These are phyloP conservation scores for Prionailurus viverrinus DNA, from an alignment of 2,113 vertebrate genomes.

Conservation along the genomic window DNA sequence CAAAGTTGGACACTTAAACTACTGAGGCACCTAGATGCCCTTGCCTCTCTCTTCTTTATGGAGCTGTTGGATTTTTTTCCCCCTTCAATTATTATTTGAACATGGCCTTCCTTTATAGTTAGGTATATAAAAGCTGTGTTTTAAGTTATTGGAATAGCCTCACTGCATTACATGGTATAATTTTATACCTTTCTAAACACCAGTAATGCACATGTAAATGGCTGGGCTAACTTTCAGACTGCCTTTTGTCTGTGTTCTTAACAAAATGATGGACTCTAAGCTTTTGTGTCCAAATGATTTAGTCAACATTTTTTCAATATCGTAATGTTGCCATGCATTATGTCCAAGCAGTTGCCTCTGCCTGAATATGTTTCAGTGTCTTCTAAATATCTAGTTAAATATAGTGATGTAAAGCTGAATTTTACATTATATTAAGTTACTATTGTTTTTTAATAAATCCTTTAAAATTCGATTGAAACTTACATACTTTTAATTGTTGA, in stretches of 20 bases:
- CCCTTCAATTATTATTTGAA: not conserved
- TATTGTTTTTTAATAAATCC: not conserved
- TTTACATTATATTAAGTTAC: not conserved
- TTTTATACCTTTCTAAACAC: not conserved
- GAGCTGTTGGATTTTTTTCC: not conserved
- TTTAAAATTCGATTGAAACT: not conserved
- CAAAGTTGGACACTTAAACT: no score
- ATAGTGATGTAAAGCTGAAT: not conserved
- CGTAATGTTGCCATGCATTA: not conserved
- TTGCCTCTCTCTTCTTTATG: not conserved
- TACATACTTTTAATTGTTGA: not conserved
- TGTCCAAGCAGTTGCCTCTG: not conserved
- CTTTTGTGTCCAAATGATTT: not conserved
- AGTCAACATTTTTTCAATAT: not conserved
- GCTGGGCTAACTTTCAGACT: not conserved
- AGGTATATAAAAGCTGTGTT: not conserved
- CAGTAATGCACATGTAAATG: not conserved
- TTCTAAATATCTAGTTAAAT: constrained; percentile 6
- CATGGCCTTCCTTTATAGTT: not conserved
- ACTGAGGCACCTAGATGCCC: no score
- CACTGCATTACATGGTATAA: not conserved
- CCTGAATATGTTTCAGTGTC: not conserved
- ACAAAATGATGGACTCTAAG: not conserved
- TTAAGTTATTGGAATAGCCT: not conserved
- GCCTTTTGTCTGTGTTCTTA: not conserved